Conservation (phyloP, 2,797 vertebrate species). For the Scleropages formosus region DNA sequence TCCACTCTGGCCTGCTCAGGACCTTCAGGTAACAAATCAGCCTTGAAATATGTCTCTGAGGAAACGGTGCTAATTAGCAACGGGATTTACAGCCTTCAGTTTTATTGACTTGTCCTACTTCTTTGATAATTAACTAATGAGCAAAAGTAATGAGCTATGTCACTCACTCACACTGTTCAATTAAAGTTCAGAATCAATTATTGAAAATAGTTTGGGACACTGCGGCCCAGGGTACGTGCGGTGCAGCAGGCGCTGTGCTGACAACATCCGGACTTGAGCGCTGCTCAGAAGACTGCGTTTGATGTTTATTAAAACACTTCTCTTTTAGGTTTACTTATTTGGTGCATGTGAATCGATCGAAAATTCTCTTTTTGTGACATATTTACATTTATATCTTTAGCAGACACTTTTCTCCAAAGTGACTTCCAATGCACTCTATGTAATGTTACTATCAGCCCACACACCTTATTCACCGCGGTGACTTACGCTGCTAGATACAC, state of each 20-base stretch:
- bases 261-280: too few species aligned
- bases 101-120: conserved; percentile 99
- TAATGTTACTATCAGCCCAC: too few species aligned
- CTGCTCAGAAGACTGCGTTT: too few species aligned
- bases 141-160: conserved; percentile 99
- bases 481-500: too few species aligned
- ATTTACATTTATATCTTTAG: too few species aligned
- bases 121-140: conserved; percentile 99
- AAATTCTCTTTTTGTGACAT: too few species aligned
- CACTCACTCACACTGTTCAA: conserved; percentile 99
- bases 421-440: too few species aligned
- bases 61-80: conserved; percentile 99
- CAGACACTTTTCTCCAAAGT: too few species aligned
- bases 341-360: too few species aligned
- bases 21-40: conserved; percentile 98
- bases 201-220: conserved; percentile 97
- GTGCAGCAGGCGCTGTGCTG: conserved; percentile 43
- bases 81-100: conserved; percentile 99
- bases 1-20: conserved; percentile 82
- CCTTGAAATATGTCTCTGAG: conserved; percentile 99
- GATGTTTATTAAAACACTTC: too few species aligned
- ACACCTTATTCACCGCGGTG: too few species aligned
- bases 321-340: too few species aligned
- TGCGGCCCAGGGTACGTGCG: conserved; percentile 52
- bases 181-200: conserved; percentile 99